Conservation (phyloP, 2,113 vertebrate species). For the Scomber scombrus region DNA sequence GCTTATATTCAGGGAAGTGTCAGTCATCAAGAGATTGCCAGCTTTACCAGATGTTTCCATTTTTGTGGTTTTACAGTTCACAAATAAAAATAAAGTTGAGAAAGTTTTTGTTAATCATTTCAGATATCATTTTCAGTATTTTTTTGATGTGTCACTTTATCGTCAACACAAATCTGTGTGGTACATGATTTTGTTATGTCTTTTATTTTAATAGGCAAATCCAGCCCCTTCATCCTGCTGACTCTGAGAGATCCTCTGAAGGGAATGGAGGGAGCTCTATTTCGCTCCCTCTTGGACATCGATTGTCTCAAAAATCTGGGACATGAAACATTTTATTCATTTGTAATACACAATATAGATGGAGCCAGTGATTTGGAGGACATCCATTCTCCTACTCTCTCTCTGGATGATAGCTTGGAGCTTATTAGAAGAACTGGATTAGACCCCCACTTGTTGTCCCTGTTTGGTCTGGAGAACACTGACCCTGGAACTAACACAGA, state of each 20-base stretch:
- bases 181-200: neutral
- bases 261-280: slow-evolving; percentile 74
- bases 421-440: slow-evolving; percentile 65
- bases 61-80: neutral
- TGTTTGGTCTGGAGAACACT: slow-evolving; percentile 40
- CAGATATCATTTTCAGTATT: neutral
- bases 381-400: slow-evolving; percentile 47
- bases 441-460: slow-evolving; percentile 69
- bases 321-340: neutral
- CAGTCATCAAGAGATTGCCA: neutral
- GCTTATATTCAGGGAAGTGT: neutral
- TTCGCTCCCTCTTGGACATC: slow-evolving; percentile 81
- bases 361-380: neutral
- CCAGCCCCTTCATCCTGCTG: slow-evolving; percentile 78
- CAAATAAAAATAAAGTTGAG: neutral
- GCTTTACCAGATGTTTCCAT: neutral
- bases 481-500: neutral
- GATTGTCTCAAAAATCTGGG: slow-evolving; percentile 64
- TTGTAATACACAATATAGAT: neutral
- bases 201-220: slow-evolving; percentile 55
- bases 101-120: neutral
- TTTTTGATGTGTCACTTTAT: neutral
- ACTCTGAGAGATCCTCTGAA: slow-evolving; percentile 66
- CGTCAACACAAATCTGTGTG: neutral
- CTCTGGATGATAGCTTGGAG: slow-evolving; percentile 67